Conservation (phyloP, 2,888 invertebrate genomes). For the Drosophila nr. perissopoda region DNA sequence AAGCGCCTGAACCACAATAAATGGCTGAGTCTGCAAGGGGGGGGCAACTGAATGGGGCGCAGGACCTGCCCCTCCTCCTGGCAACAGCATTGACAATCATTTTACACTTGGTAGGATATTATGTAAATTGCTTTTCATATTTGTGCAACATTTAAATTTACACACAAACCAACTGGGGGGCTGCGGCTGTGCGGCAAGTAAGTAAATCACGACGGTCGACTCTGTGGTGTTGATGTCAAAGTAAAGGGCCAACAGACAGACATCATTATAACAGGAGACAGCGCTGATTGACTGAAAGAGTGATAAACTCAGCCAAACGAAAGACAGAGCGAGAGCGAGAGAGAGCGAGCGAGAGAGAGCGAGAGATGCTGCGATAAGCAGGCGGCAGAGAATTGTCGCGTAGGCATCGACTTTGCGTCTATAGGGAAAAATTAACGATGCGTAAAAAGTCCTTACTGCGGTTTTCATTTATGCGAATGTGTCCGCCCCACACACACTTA, state of each 20-base stretch:
- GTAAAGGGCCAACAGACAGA: slow-evolving; percentile 69
- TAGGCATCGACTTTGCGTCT: slow-evolving; percentile 53
- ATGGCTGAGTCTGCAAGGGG: slow-evolving; percentile 1
- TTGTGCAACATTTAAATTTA: slow-evolving; percentile 80
- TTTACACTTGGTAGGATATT: slow-evolving; percentile 81
- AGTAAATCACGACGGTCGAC: slow-evolving; percentile 52
- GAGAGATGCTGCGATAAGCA: slow-evolving; percentile 10
- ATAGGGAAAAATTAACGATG: slow-evolving; percentile 78
- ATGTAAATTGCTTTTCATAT: slow-evolving; percentile 81
- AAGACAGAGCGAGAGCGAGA: slow-evolving; percentile 6
- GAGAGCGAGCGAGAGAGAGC: neutral
- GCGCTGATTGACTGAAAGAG: slow-evolving; percentile 74
- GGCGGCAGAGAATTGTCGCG: slow-evolving; percentile 43
- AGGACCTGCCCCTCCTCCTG: neutral
- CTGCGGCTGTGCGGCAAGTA: slow-evolving; percentile 21
- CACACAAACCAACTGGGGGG: slow-evolving; percentile 41
- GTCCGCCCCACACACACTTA: neutral
- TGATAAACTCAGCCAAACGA: slow-evolving; percentile 57
- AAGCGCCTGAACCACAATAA: slow-evolving; percentile 19
- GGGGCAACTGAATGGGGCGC: too few relatives aligned
- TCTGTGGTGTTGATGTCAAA: slow-evolving; percentile 69
- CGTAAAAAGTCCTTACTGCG: slow-evolving; percentile 72
- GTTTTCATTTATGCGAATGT: slow-evolving; percentile 48
- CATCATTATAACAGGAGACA: slow-evolving; percentile 73
- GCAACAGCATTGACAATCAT: slow-evolving; percentile 77